phyloP scores from a whole-genome alignment of 1,140 invertebrate genomes.

The Teleopsis dalmanni region DNA sequence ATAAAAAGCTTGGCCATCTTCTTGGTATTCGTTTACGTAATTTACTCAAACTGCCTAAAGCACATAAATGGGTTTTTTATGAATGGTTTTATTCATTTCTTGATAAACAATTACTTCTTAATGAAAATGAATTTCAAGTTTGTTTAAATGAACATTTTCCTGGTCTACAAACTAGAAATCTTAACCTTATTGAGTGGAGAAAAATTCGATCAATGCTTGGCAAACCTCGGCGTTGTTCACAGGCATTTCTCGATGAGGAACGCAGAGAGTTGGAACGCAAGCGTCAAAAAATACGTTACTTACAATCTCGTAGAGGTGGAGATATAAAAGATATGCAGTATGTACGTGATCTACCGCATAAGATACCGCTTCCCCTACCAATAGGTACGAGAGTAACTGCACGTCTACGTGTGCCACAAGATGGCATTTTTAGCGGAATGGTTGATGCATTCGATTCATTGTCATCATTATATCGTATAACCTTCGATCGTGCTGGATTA shows the following conservation, averaged over 20 bases:
- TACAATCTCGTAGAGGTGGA: conserved; percentile 89
- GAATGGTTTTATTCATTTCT: conserved; percentile 99
- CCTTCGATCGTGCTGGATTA: conserved; percentile 87
- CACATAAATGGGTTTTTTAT: conserved; percentile 98
- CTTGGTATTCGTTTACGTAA: conserved; percentile 88
- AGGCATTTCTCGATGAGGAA: conserved; percentile 95
- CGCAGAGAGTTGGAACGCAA: conserved; percentile 81
- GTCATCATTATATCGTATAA: conserved; percentile 95
- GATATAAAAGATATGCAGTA: conserved; percentile 55
- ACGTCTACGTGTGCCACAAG: conserved; percentile 83
- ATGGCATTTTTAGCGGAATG: conserved; percentile 92
- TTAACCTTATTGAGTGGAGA: conserved; percentile 91
- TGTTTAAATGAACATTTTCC: conserved; percentile 93
- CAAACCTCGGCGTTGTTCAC: conserved; percentile 87
- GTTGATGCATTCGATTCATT: conserved; percentile 97
- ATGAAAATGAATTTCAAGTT: conserved; percentile 94
- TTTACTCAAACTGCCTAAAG: conserved; percentile 95
- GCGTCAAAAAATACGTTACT: conserved; percentile 81
- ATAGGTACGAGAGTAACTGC: conserved; percentile 96
- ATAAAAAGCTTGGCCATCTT: conserved; percentile 64
- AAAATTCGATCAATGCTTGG: conserved; percentile 94
- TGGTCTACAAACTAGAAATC: conserved; percentile 73
- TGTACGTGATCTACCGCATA: conserved; percentile 81
- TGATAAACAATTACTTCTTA: conserved; percentile 88
- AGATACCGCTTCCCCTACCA: conserved; percentile 92